Percentiles rank a stretch among this genome's conserved stretches.
phyloP scores from a whole-genome alignment of 2,797 vertebrate genomes.

The Tolypeutes matacus region DNA sequence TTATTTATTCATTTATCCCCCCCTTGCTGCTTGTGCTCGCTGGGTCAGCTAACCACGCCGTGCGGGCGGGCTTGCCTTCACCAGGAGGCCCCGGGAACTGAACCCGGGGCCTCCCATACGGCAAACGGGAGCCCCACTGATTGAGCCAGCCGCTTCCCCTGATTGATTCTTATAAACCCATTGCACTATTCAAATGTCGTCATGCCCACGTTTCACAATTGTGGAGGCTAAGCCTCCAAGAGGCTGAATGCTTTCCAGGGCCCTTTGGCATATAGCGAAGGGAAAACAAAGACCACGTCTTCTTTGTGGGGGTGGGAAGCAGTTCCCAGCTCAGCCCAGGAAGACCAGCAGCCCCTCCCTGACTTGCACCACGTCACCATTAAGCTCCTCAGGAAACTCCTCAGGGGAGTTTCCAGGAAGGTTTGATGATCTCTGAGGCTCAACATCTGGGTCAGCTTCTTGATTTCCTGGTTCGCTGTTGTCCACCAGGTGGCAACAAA shows the following conservation, averaged over 20 bases:
- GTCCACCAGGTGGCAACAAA: neutral
- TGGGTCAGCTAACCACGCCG: no score
- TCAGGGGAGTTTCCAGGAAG: neutral
- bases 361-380: neutral
- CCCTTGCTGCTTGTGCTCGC: no score
- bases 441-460: neutral
- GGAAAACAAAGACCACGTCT: neutral
- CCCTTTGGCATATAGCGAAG: neutral
- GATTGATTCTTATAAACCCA: neutral
- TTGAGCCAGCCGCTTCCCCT: no score
- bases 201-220: neutral
- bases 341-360: neutral
- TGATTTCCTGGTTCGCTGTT: neutral
- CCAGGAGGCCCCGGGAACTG: no score
- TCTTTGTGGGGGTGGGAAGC: neutral
- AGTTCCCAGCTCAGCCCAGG: neutral
- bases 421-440: neutral
- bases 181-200: neutral
- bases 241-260: neutral
- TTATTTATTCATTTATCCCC: no score
- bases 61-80: no score
- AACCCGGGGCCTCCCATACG: no score
- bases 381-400: neutral
- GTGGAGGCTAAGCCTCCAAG: neutral
- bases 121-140: no score